These are phyloP conservation scores for Paracanthobrama guichenoti DNA, from an alignment of 2,113 vertebrate genomes.

Conservation along the genomic window DNA sequence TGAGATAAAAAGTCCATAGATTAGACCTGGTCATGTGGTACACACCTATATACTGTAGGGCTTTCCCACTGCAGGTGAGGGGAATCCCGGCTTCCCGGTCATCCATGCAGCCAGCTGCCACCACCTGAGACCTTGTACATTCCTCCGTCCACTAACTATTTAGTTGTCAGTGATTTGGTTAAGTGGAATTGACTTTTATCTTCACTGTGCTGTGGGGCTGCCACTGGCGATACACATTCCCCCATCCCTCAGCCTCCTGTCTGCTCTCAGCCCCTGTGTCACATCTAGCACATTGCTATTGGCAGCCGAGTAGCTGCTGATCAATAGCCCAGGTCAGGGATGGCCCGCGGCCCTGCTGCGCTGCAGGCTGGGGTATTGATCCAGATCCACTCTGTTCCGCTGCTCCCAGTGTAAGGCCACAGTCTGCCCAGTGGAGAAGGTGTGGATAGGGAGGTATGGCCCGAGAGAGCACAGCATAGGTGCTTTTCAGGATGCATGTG, in stretches of 20 bases:
- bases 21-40: not conserved
- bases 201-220: conserved; percentile 83
- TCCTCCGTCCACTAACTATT: conserved; percentile 92
- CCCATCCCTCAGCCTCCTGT: conserved; percentile 72
- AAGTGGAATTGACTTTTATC: conserved; percentile 99
- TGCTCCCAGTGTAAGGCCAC: conserved; percentile 76
- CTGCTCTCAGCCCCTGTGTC: conserved; percentile 78
- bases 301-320: conserved; percentile 88
- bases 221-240: conserved; percentile 85
- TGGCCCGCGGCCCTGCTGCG: conserved; percentile 79
- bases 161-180: conserved; percentile 94
- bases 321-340: conserved; percentile 90
- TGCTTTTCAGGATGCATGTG: not conserved
- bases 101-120: conserved; percentile 60
- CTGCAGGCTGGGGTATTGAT: conserved; percentile 87
- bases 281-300: conserved; percentile 85
- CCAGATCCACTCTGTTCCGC: conserved; percentile 81
- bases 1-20: not conserved
- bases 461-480: not conserved
- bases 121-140: conserved; percentile 72
- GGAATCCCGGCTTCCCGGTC: conserved; percentile 54
- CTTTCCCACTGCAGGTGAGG: conserved; percentile 59
- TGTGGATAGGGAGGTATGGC: not conserved
- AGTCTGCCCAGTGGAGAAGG: conserved; percentile 54
- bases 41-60: not conserved